Conservation (phyloP, 2,113 vertebrate genomes). For the Trogon melanurus region DNA sequence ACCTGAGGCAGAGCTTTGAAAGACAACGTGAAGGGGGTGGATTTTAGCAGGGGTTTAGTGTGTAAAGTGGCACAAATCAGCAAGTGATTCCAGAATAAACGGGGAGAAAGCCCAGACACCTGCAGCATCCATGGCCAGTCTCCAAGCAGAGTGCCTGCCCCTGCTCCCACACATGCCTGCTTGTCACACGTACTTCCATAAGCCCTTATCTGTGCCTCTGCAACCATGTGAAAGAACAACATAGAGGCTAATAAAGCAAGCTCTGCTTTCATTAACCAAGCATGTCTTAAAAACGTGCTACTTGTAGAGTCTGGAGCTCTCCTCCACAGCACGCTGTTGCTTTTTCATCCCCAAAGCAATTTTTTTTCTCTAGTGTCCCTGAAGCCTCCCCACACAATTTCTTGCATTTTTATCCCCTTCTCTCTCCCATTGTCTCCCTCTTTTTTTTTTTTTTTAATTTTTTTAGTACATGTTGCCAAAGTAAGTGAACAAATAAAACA, state of each 20-base stretch:
- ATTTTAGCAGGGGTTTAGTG: neutral
- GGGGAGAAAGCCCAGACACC: neutral
- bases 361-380: neutral
- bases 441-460: neutral
- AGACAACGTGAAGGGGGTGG: neutral
- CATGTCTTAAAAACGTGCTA: neutral
- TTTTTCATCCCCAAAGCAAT: neutral
- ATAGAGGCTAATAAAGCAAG: neutral
- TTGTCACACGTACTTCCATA: neutral
- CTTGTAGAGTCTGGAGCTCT: neutral
- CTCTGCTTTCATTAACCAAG: neutral
- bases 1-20: neutral
- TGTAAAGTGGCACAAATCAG: neutral
- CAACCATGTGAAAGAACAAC: neutral
- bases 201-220: neutral
- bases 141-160: neutral
- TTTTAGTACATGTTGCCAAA: neutral
- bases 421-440: neutral
- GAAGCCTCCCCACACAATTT: neutral
- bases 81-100: neutral
- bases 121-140: neutral
- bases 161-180: neutral
- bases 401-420: neutral
- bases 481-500: conserved; percentile 7
- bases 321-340: neutral